Base-by-base conservation (phyloP, 37 sponge, comb jelly and placozoan species). In the Beroe ovata region DNA sequence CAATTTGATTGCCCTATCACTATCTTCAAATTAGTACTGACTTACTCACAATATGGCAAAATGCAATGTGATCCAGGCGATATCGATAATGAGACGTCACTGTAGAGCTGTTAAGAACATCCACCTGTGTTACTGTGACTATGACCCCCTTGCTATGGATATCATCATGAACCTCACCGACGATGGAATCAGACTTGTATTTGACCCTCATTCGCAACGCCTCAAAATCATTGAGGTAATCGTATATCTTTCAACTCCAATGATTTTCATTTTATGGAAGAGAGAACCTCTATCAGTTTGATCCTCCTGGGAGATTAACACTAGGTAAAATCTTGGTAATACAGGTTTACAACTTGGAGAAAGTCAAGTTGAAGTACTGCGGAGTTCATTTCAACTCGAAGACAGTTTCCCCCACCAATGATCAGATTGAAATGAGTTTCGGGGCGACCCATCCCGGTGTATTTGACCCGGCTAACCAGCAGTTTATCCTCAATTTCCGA, bases 161-260 rank as follows among this genome's bases (percentile, higher is more conserved):
- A 60, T 95, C 1, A 89, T 90, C 0, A 38, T 95, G 37, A 93
- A 97, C 89, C 92, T 97, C 59, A 89, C 89, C 22, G 89, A 94
- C 21, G 92, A 95, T 88, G 99, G 99, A 28, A 88, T 97, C 14
- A 59, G 89, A 25, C 92, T 95, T 11, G 54, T 92, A 1, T 95
- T 95, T 77, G 99, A 97, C 64, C 91, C 93, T 6, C 88, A 66
- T 16, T 69, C 89, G 0, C 99, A 97, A 90, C 64, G 96, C 60
- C 91, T 97, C 0, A 96, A 95, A 93, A 90, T 95, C 32, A 97
- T 97, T 32, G 94, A 94, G 34, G 90, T 97, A 61, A 20, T 61
- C n/a, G 26, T 47, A 47, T 47, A 47, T 47, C 54, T 47, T n/a
- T 47, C 54, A 47, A 47, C 11, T 47, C 54, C 54, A 47, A 11